phyloP scores from a whole-genome alignment of 1,140 invertebrate genomes.

The Drosophila auraria region DNA sequence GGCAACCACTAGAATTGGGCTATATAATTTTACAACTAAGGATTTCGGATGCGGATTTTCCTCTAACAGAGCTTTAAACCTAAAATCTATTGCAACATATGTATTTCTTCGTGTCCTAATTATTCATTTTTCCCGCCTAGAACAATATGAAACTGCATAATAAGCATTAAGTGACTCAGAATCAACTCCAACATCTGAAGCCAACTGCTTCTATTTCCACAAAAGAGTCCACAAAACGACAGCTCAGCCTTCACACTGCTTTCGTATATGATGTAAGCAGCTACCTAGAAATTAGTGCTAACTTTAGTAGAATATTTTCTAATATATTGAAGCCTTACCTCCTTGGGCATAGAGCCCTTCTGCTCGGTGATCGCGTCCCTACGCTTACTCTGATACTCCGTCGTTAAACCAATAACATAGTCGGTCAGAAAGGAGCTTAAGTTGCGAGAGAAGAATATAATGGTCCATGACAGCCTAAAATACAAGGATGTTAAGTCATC shows the following conservation, averaged over 20 bases:
- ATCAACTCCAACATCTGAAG: not conserved
- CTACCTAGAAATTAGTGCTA: not conserved
- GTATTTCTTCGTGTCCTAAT: too few relatives aligned
- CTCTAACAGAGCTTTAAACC: too few relatives aligned
- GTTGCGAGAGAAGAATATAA: too few relatives aligned
- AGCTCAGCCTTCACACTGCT: not conserved
- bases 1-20: too few relatives aligned
- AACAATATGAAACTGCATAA: conserved; percentile 1
- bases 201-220: not conserved
- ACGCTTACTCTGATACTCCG: not conserved
- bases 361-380: not conserved
- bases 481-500: too few relatives aligned
- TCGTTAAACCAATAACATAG: not conserved
- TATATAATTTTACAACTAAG: too few relatives aligned
- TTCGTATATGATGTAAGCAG: conserved; percentile 2
- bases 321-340: not conserved
- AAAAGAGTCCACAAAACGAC: not conserved
- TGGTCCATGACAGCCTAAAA: not conserved
- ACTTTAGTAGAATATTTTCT: too few relatives aligned
- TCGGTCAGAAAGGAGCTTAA: not conserved
- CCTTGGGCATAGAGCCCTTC: not conserved
- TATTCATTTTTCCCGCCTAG: not conserved
- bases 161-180: not conserved
- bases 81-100: too few relatives aligned
- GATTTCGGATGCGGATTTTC: too few relatives aligned